Base-by-base conservation (phyloP, 2,113 vertebrate genomes). In the Romanogobio albipinnatus region DNA sequence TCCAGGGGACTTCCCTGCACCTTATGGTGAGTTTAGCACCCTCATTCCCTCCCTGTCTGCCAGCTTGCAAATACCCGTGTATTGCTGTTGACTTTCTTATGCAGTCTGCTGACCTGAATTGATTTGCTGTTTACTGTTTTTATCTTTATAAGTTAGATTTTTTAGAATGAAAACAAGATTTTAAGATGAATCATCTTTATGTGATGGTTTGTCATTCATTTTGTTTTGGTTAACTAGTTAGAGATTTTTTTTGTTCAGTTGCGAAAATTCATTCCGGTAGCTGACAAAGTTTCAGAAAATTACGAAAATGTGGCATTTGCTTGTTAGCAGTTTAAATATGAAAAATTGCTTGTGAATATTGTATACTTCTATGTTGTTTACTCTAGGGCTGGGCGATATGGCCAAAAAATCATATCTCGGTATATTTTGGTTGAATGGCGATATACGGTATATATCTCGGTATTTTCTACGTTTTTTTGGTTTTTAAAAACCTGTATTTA, bases 1-100 rank as follows among this genome's bases (percentile, higher is more conserved):
- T 68, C 97, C 97, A 79, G 98, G 97, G 89, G 98, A 99, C 70
- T 99, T 99, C 91, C 95, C 98, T 82, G 92, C 93, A 87, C 96
- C 98, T 84, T 99, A 99, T 0, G 96, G 98, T 99, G 88, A 97
- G 96, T 93, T 39, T 58, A 15, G n/a, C 22, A 68, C 53, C 7
- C 47, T 79, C 59, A 36, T 70, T 53, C 17, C 26, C 43, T 51
- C 3, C 17, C 9, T 26, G 9, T 56, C 51, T 33, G n/a, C 4
- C 13, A 19, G 14, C 13, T 9, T 10, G 9, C 2, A 74, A 29
- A 83, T 15, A 53, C 4, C n/a, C 14, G 19, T 22, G 9, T 5
- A 47, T 43, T 47, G 10, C 10, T 53, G 51, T 56, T 29, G 29
- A 78, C 47, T 58, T 17, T 45, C 22, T 58, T 9, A 43, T 78